Percentiles rank a stretch among this genome's conserved stretches.
These are phyloP conservation scores for Cybosia mesomella DNA, from an alignment of 2,888 invertebrate species.

Conservation along the genomic window DNA sequence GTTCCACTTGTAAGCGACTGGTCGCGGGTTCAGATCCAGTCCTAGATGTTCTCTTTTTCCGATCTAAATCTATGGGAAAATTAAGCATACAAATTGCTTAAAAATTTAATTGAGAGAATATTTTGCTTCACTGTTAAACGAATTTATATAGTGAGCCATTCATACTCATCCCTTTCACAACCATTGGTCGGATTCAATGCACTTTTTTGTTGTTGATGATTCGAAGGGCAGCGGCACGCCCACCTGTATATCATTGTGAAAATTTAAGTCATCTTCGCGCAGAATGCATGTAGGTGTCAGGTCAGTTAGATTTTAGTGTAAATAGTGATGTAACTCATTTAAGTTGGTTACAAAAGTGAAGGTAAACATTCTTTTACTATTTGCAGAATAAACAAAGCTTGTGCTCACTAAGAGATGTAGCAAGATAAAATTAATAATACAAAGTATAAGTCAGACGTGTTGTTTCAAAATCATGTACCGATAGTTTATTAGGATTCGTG, in stretches of 20 bases:
- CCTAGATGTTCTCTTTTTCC: no score
- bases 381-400: constrained; percentile 5
- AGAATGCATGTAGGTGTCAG: neutral
- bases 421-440: constrained; percentile 32
- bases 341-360: constrained; percentile 7
- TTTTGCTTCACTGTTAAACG: no score
- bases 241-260: neutral
- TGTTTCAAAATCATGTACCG: constrained; percentile 16
- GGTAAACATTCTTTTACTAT: constrained; percentile 7
- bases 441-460: constrained; percentile 21
- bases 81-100: no score
- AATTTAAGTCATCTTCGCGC: neutral
- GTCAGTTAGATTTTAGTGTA: neutral
- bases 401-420: constrained; percentile 21
- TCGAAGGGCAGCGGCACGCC: neutral
- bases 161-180: no score
- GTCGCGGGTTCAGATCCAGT: no score
- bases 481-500: constrained; percentile 33
- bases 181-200: neutral
- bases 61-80: no score
- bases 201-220: neutral
- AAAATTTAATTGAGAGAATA: no score
- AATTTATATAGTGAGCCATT: no score
- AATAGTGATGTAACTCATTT: constrained; percentile 5
- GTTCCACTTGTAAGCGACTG: no score